Base-by-base conservation (phyloP, 1,140 invertebrate genomes). In the Chelonus insularis region DNA sequence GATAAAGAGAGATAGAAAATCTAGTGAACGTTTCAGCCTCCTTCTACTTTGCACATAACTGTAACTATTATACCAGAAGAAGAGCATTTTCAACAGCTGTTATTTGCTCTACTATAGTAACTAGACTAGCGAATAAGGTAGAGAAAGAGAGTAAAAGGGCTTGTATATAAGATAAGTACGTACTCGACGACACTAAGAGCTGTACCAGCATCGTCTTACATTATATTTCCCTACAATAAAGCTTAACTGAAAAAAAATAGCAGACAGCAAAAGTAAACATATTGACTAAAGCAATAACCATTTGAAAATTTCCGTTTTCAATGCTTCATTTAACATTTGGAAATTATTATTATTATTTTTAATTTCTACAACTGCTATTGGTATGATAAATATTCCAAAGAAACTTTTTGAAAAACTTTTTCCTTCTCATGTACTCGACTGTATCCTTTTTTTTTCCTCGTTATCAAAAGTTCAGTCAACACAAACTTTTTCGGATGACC, bases 61-160 rank as follows among this genome's bases (percentile, higher is more conserved):
- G 55, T 65, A 65, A 65, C 63, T 60, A 65, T 61, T 61, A 65
- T 61, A 54, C 16, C 36, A 50, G 52, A 39, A 65, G 56, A 43
- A 48, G 45, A 65, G 56, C 60, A 43, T 62, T 65, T 65, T 41
- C 60, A 50, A 29, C 57, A 60, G 60, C 64, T 65, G 57, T 65
- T 65, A 65, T 65, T 65, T 65, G 64, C 60, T 56, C 56, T 50
- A 47, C 29, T 39, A 18, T 58, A 48, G 47, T 45, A 20, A 48
- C 43, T 52, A 52, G 20, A 48, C 21, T 16, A 34, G 16, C 32
- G 18, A 55, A 36, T 59, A 54, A 54, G 41, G 20, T 9, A 32
- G 18, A 21, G 48, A 20, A 54, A 41, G 36, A 60, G 37, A 21
- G 32, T 32, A 29, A 45, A 57, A 60, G 58, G 29, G 58, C 37